phyloP scores from a whole-genome alignment of 1,140 invertebrate genomes.

The Neelides sp. region DNA sequence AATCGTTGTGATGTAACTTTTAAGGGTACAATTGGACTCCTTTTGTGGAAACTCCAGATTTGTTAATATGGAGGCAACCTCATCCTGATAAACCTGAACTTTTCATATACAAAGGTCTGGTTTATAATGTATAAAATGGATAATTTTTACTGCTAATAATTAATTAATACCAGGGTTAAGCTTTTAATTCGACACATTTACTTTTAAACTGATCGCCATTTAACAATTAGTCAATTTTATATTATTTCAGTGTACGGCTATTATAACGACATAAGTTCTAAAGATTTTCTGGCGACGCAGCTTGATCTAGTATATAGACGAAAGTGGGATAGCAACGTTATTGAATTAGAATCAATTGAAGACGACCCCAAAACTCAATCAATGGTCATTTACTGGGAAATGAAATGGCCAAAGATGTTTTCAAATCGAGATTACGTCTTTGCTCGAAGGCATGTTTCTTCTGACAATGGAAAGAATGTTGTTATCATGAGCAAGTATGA shows the following conservation, averaged over 20 bases:
- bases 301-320: constrained; percentile 62
- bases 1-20: background rate
- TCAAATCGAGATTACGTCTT: constrained; percentile 78
- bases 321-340: constrained; percentile 66
- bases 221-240: constrained; percentile 3
- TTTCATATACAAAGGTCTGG: constrained; percentile 71
- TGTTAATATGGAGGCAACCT: constrained; percentile 64
- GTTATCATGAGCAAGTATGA: constrained; percentile 47
- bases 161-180: background rate
- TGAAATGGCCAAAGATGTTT: constrained; percentile 68
- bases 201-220: no score
- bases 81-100: constrained; percentile 46
- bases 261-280: constrained; percentile 60
- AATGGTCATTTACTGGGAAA: constrained; percentile 75
- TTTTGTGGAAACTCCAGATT: constrained; percentile 62
- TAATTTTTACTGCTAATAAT: background rate
- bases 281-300: constrained; percentile 68
- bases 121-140: no score
- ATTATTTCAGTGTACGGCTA: constrained; percentile 54
- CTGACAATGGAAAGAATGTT: constrained; percentile 42
- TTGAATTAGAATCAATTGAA: constrained; percentile 53
- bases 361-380: constrained; percentile 45
- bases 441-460: constrained; percentile 53
- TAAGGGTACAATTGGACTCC: constrained; percentile 53
- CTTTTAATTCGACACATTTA: background rate